Percentiles rank a stretch among this genome's conserved stretches.
phyloP scores from a whole-genome alignment of 2,888 invertebrate genomes.

The Anoplius nigerrimus region DNA sequence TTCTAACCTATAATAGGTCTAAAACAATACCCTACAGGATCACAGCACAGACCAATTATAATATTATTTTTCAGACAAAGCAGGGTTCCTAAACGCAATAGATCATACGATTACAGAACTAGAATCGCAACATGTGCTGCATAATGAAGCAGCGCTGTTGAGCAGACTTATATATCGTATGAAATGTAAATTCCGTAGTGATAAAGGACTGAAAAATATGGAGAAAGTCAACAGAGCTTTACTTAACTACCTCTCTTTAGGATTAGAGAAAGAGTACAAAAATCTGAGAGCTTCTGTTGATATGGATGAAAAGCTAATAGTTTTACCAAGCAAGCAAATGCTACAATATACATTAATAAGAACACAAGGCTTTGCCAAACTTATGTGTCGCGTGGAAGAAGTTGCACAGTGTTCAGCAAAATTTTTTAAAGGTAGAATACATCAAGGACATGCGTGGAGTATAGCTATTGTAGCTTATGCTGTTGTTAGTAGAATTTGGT shows the following conservation, averaged over 20 bases:
- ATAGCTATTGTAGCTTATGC: slow-evolving; percentile 78
- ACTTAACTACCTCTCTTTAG: slow-evolving; percentile 76
- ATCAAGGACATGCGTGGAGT: slow-evolving; percentile 78
- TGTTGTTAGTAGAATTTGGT: slow-evolving; percentile 78
- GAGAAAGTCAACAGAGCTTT: slow-evolving; percentile 78
- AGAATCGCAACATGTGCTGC: slow-evolving; percentile 75
- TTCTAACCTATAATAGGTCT: background rate
- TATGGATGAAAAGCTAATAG: slow-evolving; percentile 59
- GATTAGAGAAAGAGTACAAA: slow-evolving; percentile 74
- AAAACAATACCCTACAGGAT: background rate
- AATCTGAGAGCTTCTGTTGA: slow-evolving; percentile 56
- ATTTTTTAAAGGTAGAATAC: slow-evolving; percentile 77
- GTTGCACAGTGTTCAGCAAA: slow-evolving; percentile 76
- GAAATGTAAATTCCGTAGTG: slow-evolving; percentile 79
- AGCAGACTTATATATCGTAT: slow-evolving; percentile 79
- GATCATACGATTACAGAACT: slow-evolving; percentile 56
- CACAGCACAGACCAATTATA: background rate
- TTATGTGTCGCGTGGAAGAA: slow-evolving; percentile 77
- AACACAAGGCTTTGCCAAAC: slow-evolving; percentile 78
- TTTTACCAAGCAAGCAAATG: slow-evolving; percentile 79
- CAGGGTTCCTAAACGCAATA: slow-evolving; percentile 21
- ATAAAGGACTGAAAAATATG: slow-evolving; percentile 78
- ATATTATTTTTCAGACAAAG: background rate
- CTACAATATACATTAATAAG: slow-evolving; percentile 78
- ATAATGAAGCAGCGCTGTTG: slow-evolving; percentile 77